phyloP scores from a whole-genome alignment of 1,140 invertebrate species.

The Protaetia brevitarsis region DNA sequence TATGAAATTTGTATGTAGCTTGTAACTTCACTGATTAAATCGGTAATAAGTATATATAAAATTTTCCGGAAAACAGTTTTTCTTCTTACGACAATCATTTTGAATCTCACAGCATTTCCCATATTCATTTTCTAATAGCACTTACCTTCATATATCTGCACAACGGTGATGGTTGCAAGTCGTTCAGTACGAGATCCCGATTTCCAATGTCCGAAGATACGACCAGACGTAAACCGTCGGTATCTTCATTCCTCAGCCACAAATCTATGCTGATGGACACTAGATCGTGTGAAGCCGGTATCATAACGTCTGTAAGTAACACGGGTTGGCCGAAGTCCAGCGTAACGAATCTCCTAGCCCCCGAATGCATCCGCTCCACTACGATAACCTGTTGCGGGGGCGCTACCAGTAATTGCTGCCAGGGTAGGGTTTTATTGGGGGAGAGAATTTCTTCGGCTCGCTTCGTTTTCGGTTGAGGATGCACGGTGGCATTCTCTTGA shows the following conservation, averaged over 20 bases:
- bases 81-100: too few relatives aligned
- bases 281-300: slow-evolving; percentile 82
- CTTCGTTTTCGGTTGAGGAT: background rate
- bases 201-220: slow-evolving; percentile 81
- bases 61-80: too few relatives aligned
- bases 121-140: too few relatives aligned
- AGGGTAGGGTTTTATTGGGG: slow-evolving; percentile 33
- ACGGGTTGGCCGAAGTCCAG: slow-evolving; percentile 85
- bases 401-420: slow-evolving; percentile 44
- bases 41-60: too few relatives aligned
- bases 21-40: too few relatives aligned
- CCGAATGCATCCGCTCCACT: slow-evolving; percentile 91
- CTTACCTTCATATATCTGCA: slow-evolving; percentile 87
- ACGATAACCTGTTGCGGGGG: slow-evolving; percentile 61
- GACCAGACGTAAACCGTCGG: slow-evolving; percentile 78
- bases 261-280: slow-evolving; percentile 86
- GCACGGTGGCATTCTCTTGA: background rate
- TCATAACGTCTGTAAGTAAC: slow-evolving; percentile 81
- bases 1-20: too few relatives aligned
- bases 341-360: slow-evolving; percentile 81
- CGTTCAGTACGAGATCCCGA: slow-evolving; percentile 78
- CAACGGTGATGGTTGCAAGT: slow-evolving; percentile 84
- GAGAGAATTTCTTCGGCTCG: slow-evolving; percentile 30
- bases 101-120: too few relatives aligned
- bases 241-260: slow-evolving; percentile 81